A percentile compares a stretch with the other conserved stretches of the same genome.
phyloP scores from a whole-genome alignment of 1,140 invertebrate genomes.

The Druon quercuslanigerum region DNA sequence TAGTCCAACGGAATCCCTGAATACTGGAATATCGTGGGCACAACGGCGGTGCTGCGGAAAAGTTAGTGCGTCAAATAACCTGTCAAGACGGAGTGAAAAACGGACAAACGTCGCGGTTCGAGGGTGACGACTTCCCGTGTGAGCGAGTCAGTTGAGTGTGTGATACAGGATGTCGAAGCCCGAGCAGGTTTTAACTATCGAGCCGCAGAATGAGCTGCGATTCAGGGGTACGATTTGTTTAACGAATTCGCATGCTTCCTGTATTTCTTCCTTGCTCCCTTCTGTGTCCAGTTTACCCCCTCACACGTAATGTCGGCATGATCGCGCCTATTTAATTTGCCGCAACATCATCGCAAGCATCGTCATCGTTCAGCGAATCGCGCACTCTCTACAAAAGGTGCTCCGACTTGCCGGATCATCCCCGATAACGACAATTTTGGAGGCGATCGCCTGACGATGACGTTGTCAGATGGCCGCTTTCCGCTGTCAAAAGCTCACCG shows the following conservation, averaged over 20 bases:
- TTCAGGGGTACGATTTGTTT: slow-evolving; percentile 80
- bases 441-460: slow-evolving; percentile 3
- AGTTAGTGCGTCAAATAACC: slow-evolving; percentile 26
- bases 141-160: background rate
- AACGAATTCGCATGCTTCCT: slow-evolving; percentile 32
- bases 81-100: slow-evolving; percentile 24
- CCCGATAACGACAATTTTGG: slow-evolving; percentile 4
- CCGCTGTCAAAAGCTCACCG: slow-evolving; percentile 8
- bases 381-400: slow-evolving; percentile 10
- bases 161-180: slow-evolving; percentile 58
- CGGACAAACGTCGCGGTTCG: background rate
- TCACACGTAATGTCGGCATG: slow-evolving; percentile 2
- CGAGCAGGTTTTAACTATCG: slow-evolving; percentile 84
- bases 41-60: slow-evolving; percentile 1
- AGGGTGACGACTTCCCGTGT: slow-evolving; percentile 12
- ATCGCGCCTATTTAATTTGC: background rate
- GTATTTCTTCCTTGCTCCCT: background rate
- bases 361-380: slow-evolving; percentile 42
- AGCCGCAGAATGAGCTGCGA: slow-evolving; percentile 83
- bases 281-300: slow-evolving; percentile 9
- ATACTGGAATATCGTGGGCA: slow-evolving; percentile 16
- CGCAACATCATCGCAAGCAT: slow-evolving; percentile 37
- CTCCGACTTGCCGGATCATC: slow-evolving; percentile 35
- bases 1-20: slow-evolving; percentile 28
- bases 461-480: slow-evolving; percentile 15